Base-by-base conservation (phyloP, 2,113 vertebrate species). In the Morone chrysops region DNA sequence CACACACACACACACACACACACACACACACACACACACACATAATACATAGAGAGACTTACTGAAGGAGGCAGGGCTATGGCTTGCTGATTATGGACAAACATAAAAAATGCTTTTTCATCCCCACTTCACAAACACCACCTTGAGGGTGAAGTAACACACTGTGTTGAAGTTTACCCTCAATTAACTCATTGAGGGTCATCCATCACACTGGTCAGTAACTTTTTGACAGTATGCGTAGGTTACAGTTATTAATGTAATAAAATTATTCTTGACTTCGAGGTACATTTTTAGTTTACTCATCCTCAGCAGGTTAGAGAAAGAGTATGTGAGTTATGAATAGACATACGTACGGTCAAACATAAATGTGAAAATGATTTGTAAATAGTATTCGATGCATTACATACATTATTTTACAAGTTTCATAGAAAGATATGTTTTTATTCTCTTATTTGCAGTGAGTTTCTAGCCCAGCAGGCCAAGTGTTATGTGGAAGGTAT, bases 401-500 rank as follows among this genome's bases (percentile, higher is more conserved):
- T 25, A 3, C 0, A 9, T 8, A 16, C 31, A 31, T 38, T 18
- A n/a, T 8, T 14, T 25, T n/a, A 2, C 3, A 54, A 8, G 13
- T 18, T 25, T 31, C 31, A 31, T 31, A 31, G 31, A 31, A 31
- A 31, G 38, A 25, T 25, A 63, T 69, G 57, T 38, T 50, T 84
- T 85, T 91, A 51, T 74, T 17, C 87, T 57, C 8, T 61, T 25
- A 12, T 68, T 92, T 92, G 31, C 92, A 99, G 98, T 90, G 98
- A 97, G 65, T 99, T 99, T 91, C 94, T 99, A 66, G 97, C 97
- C 82, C 90, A 93, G 73, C 98, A 99, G 92, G 97, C 98, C 80
- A 93, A 93, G 78, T 99, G 97, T 92, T 99, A 99, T 14, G 96
- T 99, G 76, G 97, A 97, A 90, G 98, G 98, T 60, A 99, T 99